Evolutionary conservation across 2,888 invertebrate species (phyloP).

Genomic region (Salticus scenicus): DNA sequence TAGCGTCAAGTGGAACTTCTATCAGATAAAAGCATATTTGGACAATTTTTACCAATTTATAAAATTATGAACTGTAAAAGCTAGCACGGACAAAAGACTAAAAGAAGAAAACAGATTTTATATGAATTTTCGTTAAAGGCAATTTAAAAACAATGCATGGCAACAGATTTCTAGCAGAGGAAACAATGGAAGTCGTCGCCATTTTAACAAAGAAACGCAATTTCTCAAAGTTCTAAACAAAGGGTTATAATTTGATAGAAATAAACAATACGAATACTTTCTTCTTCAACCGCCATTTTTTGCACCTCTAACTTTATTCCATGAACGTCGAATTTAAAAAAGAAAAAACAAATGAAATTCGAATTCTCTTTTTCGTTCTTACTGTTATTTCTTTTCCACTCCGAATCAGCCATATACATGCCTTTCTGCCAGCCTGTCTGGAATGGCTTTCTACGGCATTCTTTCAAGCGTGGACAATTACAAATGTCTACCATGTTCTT

Average conservation of each 20-base stretch:
- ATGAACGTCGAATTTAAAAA: not conserved
- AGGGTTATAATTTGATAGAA: constrained; percentile 9
- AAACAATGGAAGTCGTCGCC: not conserved
- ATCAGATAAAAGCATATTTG: no score
- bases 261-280: constrained; percentile 12
- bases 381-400: not conserved
- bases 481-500: constrained; percentile 61
- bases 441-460: constrained; percentile 2
- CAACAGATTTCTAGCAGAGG: not conserved
- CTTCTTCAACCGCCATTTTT: constrained; percentile 18
- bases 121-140: not conserved
- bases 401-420: not conserved
- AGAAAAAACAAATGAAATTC: not conserved
- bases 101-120: not conserved
- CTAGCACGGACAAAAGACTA: not conserved
- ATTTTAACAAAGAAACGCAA: not conserved
- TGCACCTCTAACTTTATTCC: constrained; percentile 1
- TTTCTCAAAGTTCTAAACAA: constrained; percentile 9
- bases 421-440: not conserved
- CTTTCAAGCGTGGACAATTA: constrained; percentile 62
- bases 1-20: no score
- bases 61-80: no score
- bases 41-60: no score
- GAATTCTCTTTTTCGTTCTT: not conserved
- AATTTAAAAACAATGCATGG: not conserved